Base-by-base conservation (phyloP, 2,888 invertebrate genomes). In the Plebejus anna region DNA sequence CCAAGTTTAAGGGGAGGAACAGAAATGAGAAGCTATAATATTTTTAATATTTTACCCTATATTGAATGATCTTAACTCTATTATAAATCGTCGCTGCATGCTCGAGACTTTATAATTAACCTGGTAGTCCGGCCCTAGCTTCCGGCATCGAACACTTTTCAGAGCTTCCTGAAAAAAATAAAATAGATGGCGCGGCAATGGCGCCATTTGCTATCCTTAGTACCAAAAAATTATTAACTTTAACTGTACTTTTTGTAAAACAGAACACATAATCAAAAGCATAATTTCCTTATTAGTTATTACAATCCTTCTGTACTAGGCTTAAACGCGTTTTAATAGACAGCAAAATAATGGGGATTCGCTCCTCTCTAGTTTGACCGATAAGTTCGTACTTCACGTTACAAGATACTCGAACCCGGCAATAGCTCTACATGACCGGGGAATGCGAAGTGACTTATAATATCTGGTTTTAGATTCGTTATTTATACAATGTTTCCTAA, bases 301-400 rank as follows among this genome's bases (percentile, higher is more conserved):
- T 32, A 28, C 28, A 1, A 6, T 22, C 22, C 72, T 4, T 73
- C 73, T 77, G 76, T 61, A 32, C 42, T 78, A 79, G 79, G 80
- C 83, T 81, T 79, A 81, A 82, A 84, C 84, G 83, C 83, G 83
- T 84, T 85, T 28, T 83, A 82, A 79, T 77, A 75, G 78, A 75
- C 78, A 77, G 77, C 76, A 61, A 78, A 76, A 70, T 78, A 78
- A 80, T 78, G 78, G 78, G 70, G 77, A 59, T 77, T 77, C 70
- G 77, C 75, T 70, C 57, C 76, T 77, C 73, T 32, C 66, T 13
- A 36, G 66, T 66, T 66, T 73, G 73, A 73, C 73, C 73, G 73
- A 73, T 73, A 73, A 73, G 32, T 73, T 38, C 47, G 22, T 72
- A 11, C 51, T 32, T 55, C 16, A 32, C 73, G 32, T 73, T 55